Percentiles rank a stretch among this genome's conserved stretches.
phyloP scores from a whole-genome alignment of 2,888 invertebrate species.

The Drosophila austrosaltans region DNA sequence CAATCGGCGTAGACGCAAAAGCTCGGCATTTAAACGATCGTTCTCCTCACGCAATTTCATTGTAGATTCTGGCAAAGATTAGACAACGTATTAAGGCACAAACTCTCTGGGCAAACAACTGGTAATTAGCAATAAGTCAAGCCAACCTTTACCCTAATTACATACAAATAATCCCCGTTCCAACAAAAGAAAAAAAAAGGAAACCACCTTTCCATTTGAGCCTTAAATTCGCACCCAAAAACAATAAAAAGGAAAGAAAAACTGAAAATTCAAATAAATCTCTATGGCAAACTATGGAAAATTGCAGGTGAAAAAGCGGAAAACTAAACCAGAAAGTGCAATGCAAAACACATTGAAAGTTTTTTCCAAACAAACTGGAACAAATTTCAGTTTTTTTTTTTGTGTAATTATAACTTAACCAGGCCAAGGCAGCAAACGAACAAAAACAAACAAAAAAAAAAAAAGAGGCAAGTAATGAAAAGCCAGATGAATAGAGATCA shows the following conservation, averaged over 20 bases:
- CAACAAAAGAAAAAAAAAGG: neutral
- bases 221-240: constrained; percentile 8
- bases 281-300: constrained; percentile 30
- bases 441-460: constrained; percentile 18
- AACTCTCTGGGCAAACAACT: constrained; percentile 25
- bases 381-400: constrained; percentile 35
- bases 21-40: constrained; percentile 87
- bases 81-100: neutral
- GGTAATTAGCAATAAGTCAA: constrained; percentile 30
- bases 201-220: neutral
- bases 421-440: constrained; percentile 37
- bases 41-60: constrained; percentile 87
- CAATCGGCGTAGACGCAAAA: constrained; percentile 81
- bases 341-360: constrained; percentile 30
- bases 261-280: constrained; percentile 27
- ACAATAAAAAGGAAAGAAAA: constrained; percentile 15
- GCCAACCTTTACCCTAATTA: constrained; percentile 26
- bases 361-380: constrained; percentile 22
- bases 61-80: constrained; percentile 69
- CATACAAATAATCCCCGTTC: constrained; percentile 8
- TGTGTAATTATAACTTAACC: constrained; percentile 53
- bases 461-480: constrained; percentile 19
- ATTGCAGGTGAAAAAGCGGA: constrained; percentile 36
- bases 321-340: constrained; percentile 41
- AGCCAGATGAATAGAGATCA: constrained; percentile 35